Percentiles rank a stretch among this genome's conserved stretches.
These are phyloP conservation scores for Dasyornis broadbenti DNA, from an alignment of 2,113 vertebrate genomes.

Conservation along the genomic window DNA sequence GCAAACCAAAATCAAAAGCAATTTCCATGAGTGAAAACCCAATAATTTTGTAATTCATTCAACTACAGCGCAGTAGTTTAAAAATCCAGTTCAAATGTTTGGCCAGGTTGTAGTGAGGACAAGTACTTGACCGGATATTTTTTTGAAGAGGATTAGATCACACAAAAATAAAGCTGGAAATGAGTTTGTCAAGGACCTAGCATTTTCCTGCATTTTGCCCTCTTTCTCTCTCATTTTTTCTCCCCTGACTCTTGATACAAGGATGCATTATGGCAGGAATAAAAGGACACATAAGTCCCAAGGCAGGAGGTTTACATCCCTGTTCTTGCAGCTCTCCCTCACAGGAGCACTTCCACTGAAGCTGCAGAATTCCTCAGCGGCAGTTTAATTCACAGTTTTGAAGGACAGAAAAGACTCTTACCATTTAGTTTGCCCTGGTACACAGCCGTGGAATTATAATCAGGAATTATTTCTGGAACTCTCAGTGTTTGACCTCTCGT, in stretches of 20 bases:
- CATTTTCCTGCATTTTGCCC: neutral
- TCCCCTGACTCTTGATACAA: neutral
- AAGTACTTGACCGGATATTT: neutral
- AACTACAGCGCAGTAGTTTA: neutral
- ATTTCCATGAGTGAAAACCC: neutral
- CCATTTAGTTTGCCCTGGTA: neutral
- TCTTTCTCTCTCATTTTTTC: neutral
- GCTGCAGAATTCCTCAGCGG: neutral
- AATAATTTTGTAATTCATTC: neutral
- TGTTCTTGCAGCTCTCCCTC: neutral
- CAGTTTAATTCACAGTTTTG: neutral
- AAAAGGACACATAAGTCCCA: neutral
- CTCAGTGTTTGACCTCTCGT: fast-evolving
- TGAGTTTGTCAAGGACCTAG: neutral
- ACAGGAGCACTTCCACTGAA: neutral
- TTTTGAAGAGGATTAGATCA: neutral
- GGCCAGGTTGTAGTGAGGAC: neutral
- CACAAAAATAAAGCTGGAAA: neutral
- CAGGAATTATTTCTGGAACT: neutral
- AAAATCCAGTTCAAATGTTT: neutral
- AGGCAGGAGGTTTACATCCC: neutral
- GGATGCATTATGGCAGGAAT: neutral
- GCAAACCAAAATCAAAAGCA: neutral
- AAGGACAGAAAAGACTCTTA: neutral
- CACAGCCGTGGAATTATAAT: neutral